phyloP scores from a whole-genome alignment of 2,888 invertebrate species.

The Pachymerium ferrugineum region DNA sequence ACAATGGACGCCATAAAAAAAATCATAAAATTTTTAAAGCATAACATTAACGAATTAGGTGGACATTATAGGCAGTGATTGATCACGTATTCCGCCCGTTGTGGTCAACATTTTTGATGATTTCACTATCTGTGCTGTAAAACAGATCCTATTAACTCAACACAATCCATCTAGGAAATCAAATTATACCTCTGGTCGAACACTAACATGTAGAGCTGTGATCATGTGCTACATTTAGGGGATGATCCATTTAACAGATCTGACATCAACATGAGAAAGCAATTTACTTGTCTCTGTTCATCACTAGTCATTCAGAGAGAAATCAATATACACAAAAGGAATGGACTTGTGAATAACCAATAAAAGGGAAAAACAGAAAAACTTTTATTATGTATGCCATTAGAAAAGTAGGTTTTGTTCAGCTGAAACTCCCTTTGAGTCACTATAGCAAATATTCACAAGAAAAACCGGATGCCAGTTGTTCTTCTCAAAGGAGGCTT shows the following conservation, averaged over 20 bases:
- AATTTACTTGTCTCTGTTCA: not conserved
- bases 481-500: not conserved
- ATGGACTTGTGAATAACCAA: not conserved
- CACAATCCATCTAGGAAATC: not conserved
- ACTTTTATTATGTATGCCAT: not conserved
- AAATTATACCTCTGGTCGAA: not conserved
- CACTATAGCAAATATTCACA: constrained; percentile 4
- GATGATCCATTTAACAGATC: not conserved
- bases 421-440: not conserved
- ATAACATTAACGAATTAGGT: too few species aligned
- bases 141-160: not conserved
- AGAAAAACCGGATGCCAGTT: constrained; percentile 8
- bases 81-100: too few species aligned
- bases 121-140: not conserved
- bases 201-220: not conserved
- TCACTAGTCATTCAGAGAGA: not conserved
- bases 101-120: too few species aligned
- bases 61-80: too few species aligned
- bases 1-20: too few species aligned
- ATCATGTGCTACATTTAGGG: not conserved
- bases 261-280: not conserved
- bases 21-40: too few species aligned
- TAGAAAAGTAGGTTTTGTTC: not conserved
- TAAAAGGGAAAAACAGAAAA: not conserved
- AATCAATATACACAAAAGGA: not conserved